A percentile compares a stretch with the other conserved stretches of the same genome.
phyloP scores from a whole-genome alignment of 2,888 invertebrate genomes.

The Xestia ashworthii region DNA sequence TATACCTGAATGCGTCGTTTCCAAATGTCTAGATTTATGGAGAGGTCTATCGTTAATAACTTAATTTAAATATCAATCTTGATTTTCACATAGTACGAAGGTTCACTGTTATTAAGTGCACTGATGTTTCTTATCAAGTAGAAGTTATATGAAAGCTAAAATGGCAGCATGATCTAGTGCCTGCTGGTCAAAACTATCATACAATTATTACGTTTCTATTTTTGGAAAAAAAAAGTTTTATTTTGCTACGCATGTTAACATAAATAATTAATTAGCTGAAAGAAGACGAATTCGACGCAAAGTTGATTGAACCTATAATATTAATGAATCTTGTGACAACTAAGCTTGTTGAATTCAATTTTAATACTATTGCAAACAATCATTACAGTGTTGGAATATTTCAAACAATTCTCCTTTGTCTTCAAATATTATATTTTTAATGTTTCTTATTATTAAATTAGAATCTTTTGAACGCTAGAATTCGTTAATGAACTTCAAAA shows the following conservation, averaged over 20 bases:
- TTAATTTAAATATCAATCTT: not conserved
- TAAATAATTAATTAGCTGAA: constrained; percentile 24
- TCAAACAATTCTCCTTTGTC: constrained; percentile 41
- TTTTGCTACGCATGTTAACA: not conserved
- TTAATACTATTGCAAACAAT: constrained; percentile 43
- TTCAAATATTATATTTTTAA: constrained; percentile 40
- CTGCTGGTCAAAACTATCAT: not conserved
- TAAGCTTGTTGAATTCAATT: constrained; percentile 29
- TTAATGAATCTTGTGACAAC: constrained; percentile 32
- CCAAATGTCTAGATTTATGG: not conserved
- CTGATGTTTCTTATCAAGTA: not conserved
- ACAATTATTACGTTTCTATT: not conserved
- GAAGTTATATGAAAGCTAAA: not conserved
- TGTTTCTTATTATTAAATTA: constrained; percentile 26
- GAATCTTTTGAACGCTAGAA: constrained; percentile 13
- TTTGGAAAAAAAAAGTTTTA: not conserved
- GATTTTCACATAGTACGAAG: not conserved
- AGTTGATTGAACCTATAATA: constrained; percentile 31
- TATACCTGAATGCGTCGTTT: constrained; percentile 19
- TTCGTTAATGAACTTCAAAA: constrained; percentile 32
- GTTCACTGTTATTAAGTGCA: not conserved
- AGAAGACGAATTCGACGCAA: constrained; percentile 18
- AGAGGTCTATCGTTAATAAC: not conserved
- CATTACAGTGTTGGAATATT: constrained; percentile 50
- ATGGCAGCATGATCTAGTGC: not conserved